A percentile compares a stretch with the other conserved stretches of the same genome.
These are phyloP conservation scores for Dinoponera quadriceps DNA, from an alignment of 1,140 invertebrate genomes.

Conservation along the genomic window DNA sequence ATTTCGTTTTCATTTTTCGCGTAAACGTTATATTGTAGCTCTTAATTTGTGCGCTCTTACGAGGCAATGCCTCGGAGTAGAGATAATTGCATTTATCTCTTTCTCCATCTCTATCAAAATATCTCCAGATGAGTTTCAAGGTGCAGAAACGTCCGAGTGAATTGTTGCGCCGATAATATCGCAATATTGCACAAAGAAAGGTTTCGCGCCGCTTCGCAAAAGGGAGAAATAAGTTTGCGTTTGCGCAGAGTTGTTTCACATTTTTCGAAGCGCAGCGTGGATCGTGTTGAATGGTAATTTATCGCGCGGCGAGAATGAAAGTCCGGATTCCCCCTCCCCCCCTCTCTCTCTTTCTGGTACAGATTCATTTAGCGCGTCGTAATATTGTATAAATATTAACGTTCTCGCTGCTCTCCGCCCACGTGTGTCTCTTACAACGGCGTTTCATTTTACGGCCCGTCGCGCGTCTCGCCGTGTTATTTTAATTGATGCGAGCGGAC, in stretches of 20 bases:
- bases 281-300: constrained; percentile 40
- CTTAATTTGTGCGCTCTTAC: too few relatives aligned
- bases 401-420: not conserved
- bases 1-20: too few relatives aligned
- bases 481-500: constrained; percentile 4
- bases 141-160: not conserved
- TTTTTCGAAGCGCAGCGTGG: not conserved
- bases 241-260: constrained; percentile 23
- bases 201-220: not conserved
- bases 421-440: not conserved
- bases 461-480: constrained; percentile 18
- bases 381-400: constrained; percentile 62
- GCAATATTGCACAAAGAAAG: constrained; percentile 32
- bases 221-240: constrained; percentile 27
- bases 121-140: not conserved
- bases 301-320: constrained; percentile 16
- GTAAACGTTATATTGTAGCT: too few relatives aligned
- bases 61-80: too few relatives aligned
- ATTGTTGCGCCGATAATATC: not conserved
- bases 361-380: constrained; percentile 41
- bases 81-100: too few relatives aligned
- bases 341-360: not conserved
- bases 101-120: too few relatives aligned
- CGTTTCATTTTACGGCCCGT: not conserved
- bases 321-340: not conserved